Evolutionary conservation across 2,888 invertebrate genomes (phyloP), one percentile per base, ranked within the genome.

Genomic region (Phragmatobia fuliginosa): DNA sequence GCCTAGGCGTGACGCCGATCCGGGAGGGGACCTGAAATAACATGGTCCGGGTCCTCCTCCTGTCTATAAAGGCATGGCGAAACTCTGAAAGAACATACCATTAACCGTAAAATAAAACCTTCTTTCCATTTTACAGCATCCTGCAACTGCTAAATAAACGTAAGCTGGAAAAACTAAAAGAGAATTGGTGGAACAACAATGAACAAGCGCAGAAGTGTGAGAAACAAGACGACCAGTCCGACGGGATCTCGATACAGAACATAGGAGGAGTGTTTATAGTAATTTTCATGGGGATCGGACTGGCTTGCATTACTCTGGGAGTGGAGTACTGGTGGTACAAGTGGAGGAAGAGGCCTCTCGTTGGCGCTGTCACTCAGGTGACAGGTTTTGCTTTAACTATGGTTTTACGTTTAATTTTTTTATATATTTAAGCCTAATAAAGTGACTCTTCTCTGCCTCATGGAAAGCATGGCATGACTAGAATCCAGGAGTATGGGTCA

Each of bases 241-340:
- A 99, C 87, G 99, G 99, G 64, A 99, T 99, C 87, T 99, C 99
- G 73, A 99, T 99, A 73, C 97, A 99, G 87, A 99, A 99, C 90
- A 99, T 99, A 80, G 99, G 99, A 62, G 99, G 99, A 0, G 99
- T 99, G 0, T 99, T 99, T 89, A 98, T 99, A 67, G 99, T 99
- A 0, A 99, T 99, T 76, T 98, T 99, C 86, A 98, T 99, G 82
- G 99, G 99, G 0, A 99, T 99, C 45, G 98, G 97, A 0, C 95
- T 99, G 88, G 99, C 99, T 1, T 98, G 98, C 83, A 92, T 99
- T 63, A 99, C 99, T 0, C 94, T 99, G 56, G 97, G 97, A 0
- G 97, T 99, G 74, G 99, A 99, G 89, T 99, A 99, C 90, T 98
- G 98, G 97, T 98, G 98, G 97, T 98, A 98, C 84, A 97, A 97